Conservation (phyloP, 2,888 invertebrate species). For the Sylvicola fuscatus region DNA sequence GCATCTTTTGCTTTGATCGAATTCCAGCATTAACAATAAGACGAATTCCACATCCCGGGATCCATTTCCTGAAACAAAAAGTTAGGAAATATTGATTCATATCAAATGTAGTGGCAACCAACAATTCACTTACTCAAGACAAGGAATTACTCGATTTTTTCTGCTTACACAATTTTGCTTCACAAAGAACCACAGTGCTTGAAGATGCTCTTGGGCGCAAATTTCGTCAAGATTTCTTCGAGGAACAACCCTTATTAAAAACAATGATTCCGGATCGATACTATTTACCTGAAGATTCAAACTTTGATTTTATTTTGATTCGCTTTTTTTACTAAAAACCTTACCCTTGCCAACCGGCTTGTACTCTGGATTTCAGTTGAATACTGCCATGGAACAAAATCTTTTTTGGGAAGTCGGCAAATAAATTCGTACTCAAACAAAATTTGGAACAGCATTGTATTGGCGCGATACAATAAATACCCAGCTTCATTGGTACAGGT, state of each 20-base stretch:
- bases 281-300: slow-evolving; percentile 11
- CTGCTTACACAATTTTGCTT: slow-evolving; percentile 39
- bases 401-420: slow-evolving; percentile 36
- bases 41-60: slow-evolving; percentile 49
- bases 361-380: slow-evolving; percentile 10
- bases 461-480: slow-evolving; percentile 29
- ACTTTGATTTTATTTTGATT: slow-evolving; percentile 1
- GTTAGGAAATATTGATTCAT: slow-evolving; percentile 6
- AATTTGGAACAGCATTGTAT: slow-evolving; percentile 42
- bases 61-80: slow-evolving; percentile 34
- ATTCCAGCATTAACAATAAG: slow-evolving; percentile 26
- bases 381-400: slow-evolving; percentile 42
- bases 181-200: slow-evolving; percentile 48
- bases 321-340: slow-evolving; percentile 1
- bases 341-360: not conserved
- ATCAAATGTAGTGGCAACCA: slow-evolving; percentile 3
- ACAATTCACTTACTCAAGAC: slow-evolving; percentile 59
- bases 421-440: slow-evolving; percentile 42
- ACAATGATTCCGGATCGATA: slow-evolving; percentile 32
- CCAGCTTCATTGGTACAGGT: slow-evolving; percentile 33
- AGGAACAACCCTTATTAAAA: slow-evolving; percentile 42
- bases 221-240: slow-evolving; percentile 31
- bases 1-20: slow-evolving; percentile 4
- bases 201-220: slow-evolving; percentile 32
- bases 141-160: slow-evolving; percentile 40